Evolutionary conservation across 2,113 vertebrate species (phyloP).

Genomic region (Oxyura jamaicensis): DNA sequence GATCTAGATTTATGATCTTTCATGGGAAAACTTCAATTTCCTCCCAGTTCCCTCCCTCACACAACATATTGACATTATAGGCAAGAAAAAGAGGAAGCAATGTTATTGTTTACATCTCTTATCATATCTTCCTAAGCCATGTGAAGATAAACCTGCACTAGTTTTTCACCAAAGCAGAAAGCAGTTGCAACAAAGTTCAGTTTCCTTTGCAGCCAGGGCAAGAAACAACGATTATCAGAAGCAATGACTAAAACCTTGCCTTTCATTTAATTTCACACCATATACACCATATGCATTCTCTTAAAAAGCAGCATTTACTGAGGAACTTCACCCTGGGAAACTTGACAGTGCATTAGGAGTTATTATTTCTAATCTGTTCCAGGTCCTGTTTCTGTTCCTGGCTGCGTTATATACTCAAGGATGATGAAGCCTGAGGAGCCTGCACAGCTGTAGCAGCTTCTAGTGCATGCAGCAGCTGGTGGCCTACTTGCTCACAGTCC

Average conservation of each 20-base stretch:
- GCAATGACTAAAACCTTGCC: not conserved
- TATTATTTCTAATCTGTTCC: not conserved
- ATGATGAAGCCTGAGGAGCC: not conserved
- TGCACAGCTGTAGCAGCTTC: fast-evolving
- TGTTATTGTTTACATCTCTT: not conserved
- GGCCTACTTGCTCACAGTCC: not conserved
- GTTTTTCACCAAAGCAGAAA: not conserved
- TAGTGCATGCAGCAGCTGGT: fast-evolving
- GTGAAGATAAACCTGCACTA: not conserved
- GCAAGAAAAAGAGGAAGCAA: not conserved
- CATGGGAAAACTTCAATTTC: slow-evolving; percentile 64
- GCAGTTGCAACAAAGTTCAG: not conserved
- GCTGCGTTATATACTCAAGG: not conserved
- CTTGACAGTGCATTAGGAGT: not conserved
- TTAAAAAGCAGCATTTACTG: not conserved
- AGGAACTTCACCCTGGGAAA: not conserved
- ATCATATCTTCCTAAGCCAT: not conserved
- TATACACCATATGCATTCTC: not conserved
- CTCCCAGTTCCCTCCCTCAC: slow-evolving; percentile 22
- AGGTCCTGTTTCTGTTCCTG: not conserved
- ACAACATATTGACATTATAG: slow-evolving; percentile 14
- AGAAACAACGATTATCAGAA: not conserved
- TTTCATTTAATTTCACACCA: not conserved
- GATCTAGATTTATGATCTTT: slow-evolving; percentile 49
- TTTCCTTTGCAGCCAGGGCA: not conserved